These are phyloP conservation scores for Mohoua ochrocephala DNA, from an alignment of 2,113 vertebrate genomes.

Conservation along the genomic window DNA sequence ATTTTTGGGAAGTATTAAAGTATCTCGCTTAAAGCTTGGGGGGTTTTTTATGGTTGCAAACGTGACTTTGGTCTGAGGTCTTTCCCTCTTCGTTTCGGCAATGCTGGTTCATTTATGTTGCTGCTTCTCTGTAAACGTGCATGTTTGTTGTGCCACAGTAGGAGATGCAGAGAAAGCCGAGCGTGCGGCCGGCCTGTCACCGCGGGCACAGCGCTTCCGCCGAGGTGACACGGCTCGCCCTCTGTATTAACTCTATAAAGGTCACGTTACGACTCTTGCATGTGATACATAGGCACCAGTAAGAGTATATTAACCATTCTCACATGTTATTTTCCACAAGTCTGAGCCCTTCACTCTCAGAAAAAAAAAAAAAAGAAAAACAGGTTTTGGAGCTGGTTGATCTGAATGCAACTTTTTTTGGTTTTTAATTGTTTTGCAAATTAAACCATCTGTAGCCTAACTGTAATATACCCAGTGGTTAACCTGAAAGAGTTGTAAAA, in stretches of 20 bases:
- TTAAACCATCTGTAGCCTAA: conserved; percentile 68
- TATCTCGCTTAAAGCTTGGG: conserved; percentile 53
- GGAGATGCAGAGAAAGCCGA: conserved; percentile 38
- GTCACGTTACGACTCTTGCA: conserved; percentile 1
- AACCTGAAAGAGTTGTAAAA: conserved; percentile 80
- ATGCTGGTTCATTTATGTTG: not conserved
- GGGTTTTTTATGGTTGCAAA: not conserved
- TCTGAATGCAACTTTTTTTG: conserved; percentile 36
- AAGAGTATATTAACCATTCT: conserved; percentile 51
- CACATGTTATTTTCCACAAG: conserved; percentile 36
- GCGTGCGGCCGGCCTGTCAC: not conserved
- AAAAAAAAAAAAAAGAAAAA: not conserved
- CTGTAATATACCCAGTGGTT: conserved; percentile 75
- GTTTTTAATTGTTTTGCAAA: conserved; percentile 38
- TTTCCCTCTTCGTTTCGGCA: not conserved
- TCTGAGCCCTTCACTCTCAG: not conserved
- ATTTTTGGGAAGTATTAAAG: conserved; percentile 64
- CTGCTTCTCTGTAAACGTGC: conserved; percentile 28
- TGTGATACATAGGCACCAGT: conserved; percentile 52
- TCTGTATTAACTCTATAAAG: not conserved
- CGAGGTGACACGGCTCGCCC: not conserved
- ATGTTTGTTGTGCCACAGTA: not conserved
- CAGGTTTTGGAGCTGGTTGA: conserved; percentile 36
- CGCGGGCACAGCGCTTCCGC: not conserved
- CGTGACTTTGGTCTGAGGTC: conserved; percentile 34